Evolutionary conservation across 1,140 invertebrate species (phyloP), one percentile per base, ranked within the genome.

Genomic region (Heliconius congener): DNA sequence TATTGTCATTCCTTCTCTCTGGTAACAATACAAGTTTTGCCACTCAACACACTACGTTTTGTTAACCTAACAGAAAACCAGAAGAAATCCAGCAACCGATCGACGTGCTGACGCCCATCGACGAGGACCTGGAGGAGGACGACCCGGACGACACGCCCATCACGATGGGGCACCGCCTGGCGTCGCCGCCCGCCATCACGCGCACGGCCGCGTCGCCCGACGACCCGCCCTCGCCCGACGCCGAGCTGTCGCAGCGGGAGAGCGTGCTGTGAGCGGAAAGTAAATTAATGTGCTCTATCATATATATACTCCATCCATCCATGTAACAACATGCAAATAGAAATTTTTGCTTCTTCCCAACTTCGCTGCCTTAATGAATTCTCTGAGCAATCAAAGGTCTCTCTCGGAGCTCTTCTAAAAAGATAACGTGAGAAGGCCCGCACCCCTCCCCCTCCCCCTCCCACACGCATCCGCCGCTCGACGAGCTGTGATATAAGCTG

Each of bases 81-180:
- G 91, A 93, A 72, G 91, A 92, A 60, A 66, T 91, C 18, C 86
- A 87, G 11, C 92, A 91, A 30, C 91, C 91, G 0, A 70, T 96
- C 78, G 97, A 98, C 88, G 96, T 96, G 1, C 95, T 98, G 34
- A 97, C 97, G 39, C 97, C 97, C 30, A 98, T 98, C 52, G 97
- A 97, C 85, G 97, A 98, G 88, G 97, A 97, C 85, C 96, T 97
- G 76, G 97, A 97, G 82, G 97, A 98, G 86, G 97, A 97, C 87
- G 96, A 97, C 84, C 93, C 92, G 0, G 95, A 95, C 52, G 96
- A 96, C 88, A 95, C 96, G 34, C 96, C 96, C 39, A 96, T 96
- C 78, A 96, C 96, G 16, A 96, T 96, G 93, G 96, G 95, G 1
- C 85, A 87, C 13, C 85, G 78, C 66, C 72, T 89, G 8, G 82